Base-by-base conservation (phyloP, 2,797 vertebrate genomes). In the Sitta carolinensis region DNA sequence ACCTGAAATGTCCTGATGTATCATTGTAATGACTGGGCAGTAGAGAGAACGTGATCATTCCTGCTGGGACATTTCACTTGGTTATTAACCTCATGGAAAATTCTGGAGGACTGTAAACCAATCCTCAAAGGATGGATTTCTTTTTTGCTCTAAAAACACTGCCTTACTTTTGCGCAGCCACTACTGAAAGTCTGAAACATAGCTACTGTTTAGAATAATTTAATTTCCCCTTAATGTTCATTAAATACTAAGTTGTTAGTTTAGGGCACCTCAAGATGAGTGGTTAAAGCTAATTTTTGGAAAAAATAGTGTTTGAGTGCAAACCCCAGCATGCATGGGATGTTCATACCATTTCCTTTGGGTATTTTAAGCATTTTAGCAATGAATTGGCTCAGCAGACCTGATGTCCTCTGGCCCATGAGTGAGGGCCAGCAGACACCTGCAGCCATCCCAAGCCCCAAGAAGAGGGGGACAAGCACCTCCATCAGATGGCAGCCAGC, bases 141-240 rank as follows among this genome's bases (percentile, higher is more conserved):
- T 90, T 96, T 91, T 88, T 94, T 88, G 63, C 74, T 96, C 83
- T 93, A 64, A 94, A 94, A 96, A 88, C 85, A 94, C 20, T 63
- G 40, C 89, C 36, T 90, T 75, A 43, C 76, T 89, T 91, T 82
- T 61, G 52, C 55, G 59, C 66, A 90, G 83, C 70, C 74, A 36
- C 91, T 90, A 93, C 87, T 93, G 57, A 94, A 92, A 84, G 66
- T 59, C 79, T 73, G 63, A 91, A 94, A 93, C 74, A 55, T 52
- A 88, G 94, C 92, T 96, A 95, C 95, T 86, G 87, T 95, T 94
- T 79, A 94, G 80, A 76, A 76, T 86, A 88, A 90, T 84, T 91
- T 94, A 90, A 84, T 90, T 90, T 61, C 67, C 90, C 84, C 87
- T 84, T 92, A 90, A 94, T 57, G 62, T 94, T 94, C 84, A 85